A percentile compares a stretch with the other conserved stretches of the same genome.
phyloP scores from a whole-genome alignment of 2,888 invertebrate species.

The Drosophila austrosaltans region DNA sequence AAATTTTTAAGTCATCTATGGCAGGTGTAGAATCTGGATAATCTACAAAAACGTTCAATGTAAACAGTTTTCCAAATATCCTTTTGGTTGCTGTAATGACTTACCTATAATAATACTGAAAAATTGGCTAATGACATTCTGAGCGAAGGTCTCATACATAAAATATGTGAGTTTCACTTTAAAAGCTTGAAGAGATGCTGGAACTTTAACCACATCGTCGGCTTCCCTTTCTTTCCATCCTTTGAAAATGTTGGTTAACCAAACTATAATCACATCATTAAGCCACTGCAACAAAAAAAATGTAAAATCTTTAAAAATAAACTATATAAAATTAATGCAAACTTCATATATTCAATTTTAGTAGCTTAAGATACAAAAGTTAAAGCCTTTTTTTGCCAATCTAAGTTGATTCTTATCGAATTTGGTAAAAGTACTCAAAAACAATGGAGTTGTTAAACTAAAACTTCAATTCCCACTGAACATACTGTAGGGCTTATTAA shows the following conservation, averaged over 20 bases:
- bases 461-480: no score
- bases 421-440: no score
- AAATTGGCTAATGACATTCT: conserved; percentile 94
- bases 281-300: conserved; percentile 89
- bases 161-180: conserved; percentile 91
- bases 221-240: conserved; percentile 86
- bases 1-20: conserved; percentile 93
- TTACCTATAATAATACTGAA: conserved; percentile 96
- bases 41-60: conserved; percentile 85
- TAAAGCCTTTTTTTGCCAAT: no score
- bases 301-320: not conserved
- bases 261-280: conserved; percentile 92
- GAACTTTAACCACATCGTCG: conserved; percentile 84
- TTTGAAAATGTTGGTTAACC: conserved; percentile 93
- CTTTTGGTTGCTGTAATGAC: not conserved
- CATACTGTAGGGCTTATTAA: no score
- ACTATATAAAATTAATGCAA: no score
- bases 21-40: conserved; percentile 98
- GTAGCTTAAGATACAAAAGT: no score
- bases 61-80: no score
- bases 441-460: no score
- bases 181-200: conserved; percentile 85
- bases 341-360: no score
- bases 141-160: conserved; percentile 94
- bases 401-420: no score